phyloP scores from a whole-genome alignment of 35 echinoderm and acorn worm genomes.

The Apostichopus parvimensis region DNA sequence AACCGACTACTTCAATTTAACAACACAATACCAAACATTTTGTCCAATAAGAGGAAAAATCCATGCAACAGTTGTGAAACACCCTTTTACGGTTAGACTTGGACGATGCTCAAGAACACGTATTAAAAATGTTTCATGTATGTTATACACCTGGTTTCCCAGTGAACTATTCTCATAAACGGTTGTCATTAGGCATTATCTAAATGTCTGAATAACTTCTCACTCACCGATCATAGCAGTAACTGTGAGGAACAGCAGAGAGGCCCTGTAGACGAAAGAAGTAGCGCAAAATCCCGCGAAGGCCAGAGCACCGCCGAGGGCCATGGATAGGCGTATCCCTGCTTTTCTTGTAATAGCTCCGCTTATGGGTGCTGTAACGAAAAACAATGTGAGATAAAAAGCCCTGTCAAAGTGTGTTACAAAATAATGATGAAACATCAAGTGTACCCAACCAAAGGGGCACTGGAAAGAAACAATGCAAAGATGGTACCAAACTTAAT shows the following conservation, averaged over 20 bases:
- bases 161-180: too few species aligned
- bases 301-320: conserved; percentile 13
- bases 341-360: conserved; percentile 12
- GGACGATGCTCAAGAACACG: too few species aligned
- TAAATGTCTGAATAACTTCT: neutral
- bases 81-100: neutral
- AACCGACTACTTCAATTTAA: too few species aligned
- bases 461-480: too few species aligned
- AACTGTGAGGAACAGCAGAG: conserved; percentile 25
- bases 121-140: too few species aligned
- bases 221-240: conserved; percentile 47
- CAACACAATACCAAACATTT: too few species aligned
- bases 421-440: too few species aligned
- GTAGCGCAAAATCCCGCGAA: conserved; percentile 9
- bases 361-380: conserved; percentile 20
- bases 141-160: too few species aligned
- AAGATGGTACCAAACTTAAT: too few species aligned
- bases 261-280: conserved; percentile 12
- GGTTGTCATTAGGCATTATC: too few species aligned
- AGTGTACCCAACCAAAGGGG: too few species aligned
- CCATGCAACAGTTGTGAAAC: neutral
- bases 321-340: conserved; percentile 35
- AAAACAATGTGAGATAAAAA: neutral
- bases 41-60: neutral
- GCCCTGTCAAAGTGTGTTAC: too few species aligned